Percentiles rank a stretch among this genome's conserved stretches.
Evolutionary conservation across 2,888 invertebrate species (phyloP).

Genomic region (Lochmaea capreae): DNA sequence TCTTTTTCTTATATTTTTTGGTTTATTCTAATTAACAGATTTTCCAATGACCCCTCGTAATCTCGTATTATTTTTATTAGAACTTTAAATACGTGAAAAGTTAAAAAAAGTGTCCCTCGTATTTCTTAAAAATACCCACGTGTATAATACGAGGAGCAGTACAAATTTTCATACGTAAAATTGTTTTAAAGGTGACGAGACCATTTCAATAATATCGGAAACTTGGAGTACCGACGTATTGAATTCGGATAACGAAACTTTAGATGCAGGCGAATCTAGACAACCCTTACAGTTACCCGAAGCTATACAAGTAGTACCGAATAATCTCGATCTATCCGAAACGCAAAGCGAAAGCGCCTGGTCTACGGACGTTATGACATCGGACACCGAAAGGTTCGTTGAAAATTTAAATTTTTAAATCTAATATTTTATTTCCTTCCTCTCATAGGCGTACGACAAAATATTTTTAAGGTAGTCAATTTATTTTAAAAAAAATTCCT

Average conservation of each 20-base stretch:
- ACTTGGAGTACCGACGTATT: constrained; percentile 99
- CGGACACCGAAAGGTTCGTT: constrained; percentile 85
- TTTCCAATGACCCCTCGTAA: background rate
- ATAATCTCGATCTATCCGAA: constrained; percentile 82
- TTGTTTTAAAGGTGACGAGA: constrained; percentile 78
- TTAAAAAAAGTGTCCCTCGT: too few relatives aligned
- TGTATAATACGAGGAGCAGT: too few relatives aligned
- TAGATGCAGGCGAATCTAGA: constrained; percentile 72
- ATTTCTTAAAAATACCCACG: too few relatives aligned
- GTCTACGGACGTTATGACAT: constrained; percentile 96
- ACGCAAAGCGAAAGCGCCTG: constrained; percentile 96
- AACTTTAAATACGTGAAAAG: too few relatives aligned
- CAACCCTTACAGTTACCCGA: constrained; percentile 63
- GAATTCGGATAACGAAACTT: constrained; percentile 95
- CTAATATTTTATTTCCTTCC: too few relatives aligned
- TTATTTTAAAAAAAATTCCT: too few relatives aligned
- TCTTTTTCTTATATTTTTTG: background rate
- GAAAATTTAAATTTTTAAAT: too few relatives aligned
- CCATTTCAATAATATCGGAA: constrained; percentile 96
- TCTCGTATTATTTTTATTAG: too few relatives aligned
- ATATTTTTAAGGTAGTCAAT: too few relatives aligned
- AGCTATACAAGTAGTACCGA: constrained; percentile 62
- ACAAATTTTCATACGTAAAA: too few relatives aligned
- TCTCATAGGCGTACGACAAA: too few relatives aligned
- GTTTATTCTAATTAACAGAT: background rate